A percentile compares a stretch with the other conserved stretches of the same genome.
phyloP scores from a whole-genome alignment of 2,888 invertebrate genomes.

The Temnothorax ravouxi region DNA sequence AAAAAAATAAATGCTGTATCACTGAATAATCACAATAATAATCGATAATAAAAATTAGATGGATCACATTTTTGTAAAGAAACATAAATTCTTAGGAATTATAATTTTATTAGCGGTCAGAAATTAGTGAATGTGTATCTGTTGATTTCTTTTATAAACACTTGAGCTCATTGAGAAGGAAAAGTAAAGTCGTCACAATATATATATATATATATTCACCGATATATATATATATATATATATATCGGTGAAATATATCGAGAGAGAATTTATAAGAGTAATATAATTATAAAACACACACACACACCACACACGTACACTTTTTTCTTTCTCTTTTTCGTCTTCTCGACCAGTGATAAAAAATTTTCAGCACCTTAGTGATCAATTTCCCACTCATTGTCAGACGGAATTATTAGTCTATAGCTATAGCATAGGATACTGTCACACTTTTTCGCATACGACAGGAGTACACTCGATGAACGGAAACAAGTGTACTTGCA shows the following conservation, averaged over 20 bases:
- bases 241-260: too few relatives aligned
- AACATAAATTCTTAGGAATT: background rate
- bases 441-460: slow-evolving; percentile 60
- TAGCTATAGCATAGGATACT: slow-evolving; percentile 71
- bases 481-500: slow-evolving; percentile 72
- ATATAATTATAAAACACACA: too few relatives aligned
- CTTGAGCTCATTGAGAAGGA: too few relatives aligned
- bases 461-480: slow-evolving; percentile 79
- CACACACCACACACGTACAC: background rate
- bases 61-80: background rate
- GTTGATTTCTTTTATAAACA: too few relatives aligned
- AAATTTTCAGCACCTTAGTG: slow-evolving; percentile 82
- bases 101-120: too few relatives aligned
- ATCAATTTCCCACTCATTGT: slow-evolving; percentile 84
- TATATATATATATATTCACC: too few relatives aligned
- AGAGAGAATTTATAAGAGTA: too few relatives aligned
- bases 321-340: slow-evolving; percentile 26
- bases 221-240: too few relatives aligned
- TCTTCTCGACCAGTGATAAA: slow-evolving; percentile 75
- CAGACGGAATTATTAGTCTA: slow-evolving; percentile 85
- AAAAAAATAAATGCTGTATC: background rate
- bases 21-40: background rate
- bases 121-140: too few relatives aligned
- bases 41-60: background rate
- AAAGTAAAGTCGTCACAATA: too few relatives aligned